phyloP scores from a whole-genome alignment of 1,140 invertebrate genomes.

The Drosophila kohkoa region DNA sequence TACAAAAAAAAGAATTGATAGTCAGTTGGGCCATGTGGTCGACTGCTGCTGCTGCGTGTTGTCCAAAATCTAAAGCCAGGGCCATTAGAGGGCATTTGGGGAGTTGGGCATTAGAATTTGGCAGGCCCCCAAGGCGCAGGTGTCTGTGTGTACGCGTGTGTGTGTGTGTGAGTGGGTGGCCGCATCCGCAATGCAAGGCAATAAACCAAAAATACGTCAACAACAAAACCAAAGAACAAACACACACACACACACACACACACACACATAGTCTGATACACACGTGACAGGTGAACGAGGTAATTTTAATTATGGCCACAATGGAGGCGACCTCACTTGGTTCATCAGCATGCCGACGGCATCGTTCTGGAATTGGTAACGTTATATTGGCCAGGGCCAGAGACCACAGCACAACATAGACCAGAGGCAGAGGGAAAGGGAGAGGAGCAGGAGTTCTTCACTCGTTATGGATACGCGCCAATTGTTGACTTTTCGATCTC shows the following conservation, averaged over 20 bases:
- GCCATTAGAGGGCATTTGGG: conserved; percentile 24
- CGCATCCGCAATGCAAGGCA: conserved; percentile 82
- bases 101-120: conserved; percentile 19
- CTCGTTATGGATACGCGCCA: conserved; percentile 74
- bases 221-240: conserved; percentile 72
- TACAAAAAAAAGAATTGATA: conserved; percentile 21
- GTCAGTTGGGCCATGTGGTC: background rate
- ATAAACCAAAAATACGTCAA: conserved; percentile 84
- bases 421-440: background rate
- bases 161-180: conserved; percentile 9
- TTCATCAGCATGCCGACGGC: conserved; percentile 73
- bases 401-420: background rate
- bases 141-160: conserved; percentile 25
- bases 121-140: conserved; percentile 34
- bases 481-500: conserved; percentile 42
- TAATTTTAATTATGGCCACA: conserved; percentile 84
- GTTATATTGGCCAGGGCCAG: conserved; percentile 5
- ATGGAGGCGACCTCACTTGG: conserved; percentile 52
- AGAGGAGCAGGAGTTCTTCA: background rate
- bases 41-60: conserved; percentile 5
- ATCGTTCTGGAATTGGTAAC: conserved; percentile 14
- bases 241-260: conserved; percentile 19
- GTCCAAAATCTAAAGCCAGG: conserved; percentile 5
- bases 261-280: background rate
- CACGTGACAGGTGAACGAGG: conserved; percentile 74